Percentiles rank a stretch among this genome's conserved stretches.
Evolutionary conservation across 1,140 invertebrate genomes (phyloP).

Genomic region (Caenorhabditis latens): DNA sequence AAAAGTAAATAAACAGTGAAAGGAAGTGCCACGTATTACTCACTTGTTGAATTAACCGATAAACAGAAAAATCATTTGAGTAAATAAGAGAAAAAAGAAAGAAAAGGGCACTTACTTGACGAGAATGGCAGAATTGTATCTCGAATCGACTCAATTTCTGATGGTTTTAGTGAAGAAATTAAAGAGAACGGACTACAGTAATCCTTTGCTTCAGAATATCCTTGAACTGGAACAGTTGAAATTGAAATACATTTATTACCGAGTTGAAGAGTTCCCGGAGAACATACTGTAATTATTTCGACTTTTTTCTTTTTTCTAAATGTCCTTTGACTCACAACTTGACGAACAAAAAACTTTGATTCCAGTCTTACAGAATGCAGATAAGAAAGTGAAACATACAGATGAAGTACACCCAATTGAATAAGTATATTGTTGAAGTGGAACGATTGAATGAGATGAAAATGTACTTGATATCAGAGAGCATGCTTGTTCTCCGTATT

Average conservation of each 20-base stretch:
- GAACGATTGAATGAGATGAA: conserved; percentile 10
- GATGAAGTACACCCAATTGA: conserved; percentile 4
- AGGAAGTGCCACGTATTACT: conserved; percentile 57
- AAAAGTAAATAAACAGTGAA: conserved; percentile 49
- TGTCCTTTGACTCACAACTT: conserved; percentile 1
- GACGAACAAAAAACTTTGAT: conserved; percentile 38
- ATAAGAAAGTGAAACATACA: conserved; percentile 33
- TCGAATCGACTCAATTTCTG: conserved; percentile 35
- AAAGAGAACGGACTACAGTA: conserved; percentile 15
- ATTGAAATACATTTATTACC: conserved; percentile 47
- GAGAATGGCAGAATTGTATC: conserved; percentile 23
- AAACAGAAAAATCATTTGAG: conserved; percentile 52
- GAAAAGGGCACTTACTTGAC: conserved; percentile 33
- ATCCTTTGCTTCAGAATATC: conserved; percentile 16
- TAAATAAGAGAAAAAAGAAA: background rate
- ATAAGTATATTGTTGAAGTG: conserved; percentile 32
- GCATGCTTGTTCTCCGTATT: conserved; percentile 45
- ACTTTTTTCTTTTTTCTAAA: no score
- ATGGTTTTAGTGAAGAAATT: conserved; percentile 14
- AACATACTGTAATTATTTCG: conserved; percentile 2
- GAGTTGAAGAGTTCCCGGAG: conserved; percentile 38
- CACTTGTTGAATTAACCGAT: conserved; percentile 36
- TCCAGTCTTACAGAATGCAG: conserved; percentile 33
- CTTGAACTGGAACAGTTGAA: conserved; percentile 40
- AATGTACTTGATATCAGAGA: conserved; percentile 5